A percentile compares a stretch with the other conserved stretches of the same genome.
Conservation (phyloP, 2,113 vertebrate genomes). For the Trichechus manatus region DNA sequence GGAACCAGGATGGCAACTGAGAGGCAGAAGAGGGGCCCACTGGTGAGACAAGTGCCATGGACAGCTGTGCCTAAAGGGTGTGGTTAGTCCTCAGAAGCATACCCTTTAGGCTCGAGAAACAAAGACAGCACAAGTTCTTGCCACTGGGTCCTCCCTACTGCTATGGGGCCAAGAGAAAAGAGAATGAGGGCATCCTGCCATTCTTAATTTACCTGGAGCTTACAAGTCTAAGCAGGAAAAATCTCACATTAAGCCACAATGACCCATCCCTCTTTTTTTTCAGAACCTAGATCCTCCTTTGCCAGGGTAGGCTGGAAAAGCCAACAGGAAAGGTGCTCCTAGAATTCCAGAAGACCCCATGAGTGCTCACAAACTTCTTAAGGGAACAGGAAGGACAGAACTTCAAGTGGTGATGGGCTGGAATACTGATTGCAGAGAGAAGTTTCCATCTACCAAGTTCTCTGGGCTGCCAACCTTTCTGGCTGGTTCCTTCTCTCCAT, state of each 20-base stretch:
- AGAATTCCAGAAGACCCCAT: not conserved
- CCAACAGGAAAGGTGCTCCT: not conserved
- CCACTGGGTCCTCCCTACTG: not conserved
- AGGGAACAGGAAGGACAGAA: not conserved
- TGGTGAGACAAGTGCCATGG: not conserved
- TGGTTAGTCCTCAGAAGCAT: not conserved
- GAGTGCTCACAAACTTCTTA: too few species aligned
- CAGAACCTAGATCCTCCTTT: not conserved
- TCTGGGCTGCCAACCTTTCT: not conserved
- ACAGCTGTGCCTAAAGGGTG: not conserved
- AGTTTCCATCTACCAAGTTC: not conserved
- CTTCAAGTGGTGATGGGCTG: rapidly evolving
- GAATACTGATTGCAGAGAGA: not conserved
- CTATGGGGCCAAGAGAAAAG: not conserved
- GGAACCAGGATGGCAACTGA: not conserved
- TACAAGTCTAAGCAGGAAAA: not conserved
- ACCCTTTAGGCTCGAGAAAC: too few species aligned
- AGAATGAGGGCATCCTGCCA: not conserved
- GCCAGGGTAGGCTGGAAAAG: not conserved
- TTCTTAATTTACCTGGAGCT: not conserved
- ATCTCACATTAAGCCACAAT: not conserved
- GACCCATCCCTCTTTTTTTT: not conserved
- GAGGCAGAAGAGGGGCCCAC: not conserved
- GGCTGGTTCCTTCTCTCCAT: not conserved
- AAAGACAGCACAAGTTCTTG: too few species aligned